Evolutionary conservation across 2,113 vertebrate genomes (phyloP).

Genomic region (Ochotona princeps): DNA sequence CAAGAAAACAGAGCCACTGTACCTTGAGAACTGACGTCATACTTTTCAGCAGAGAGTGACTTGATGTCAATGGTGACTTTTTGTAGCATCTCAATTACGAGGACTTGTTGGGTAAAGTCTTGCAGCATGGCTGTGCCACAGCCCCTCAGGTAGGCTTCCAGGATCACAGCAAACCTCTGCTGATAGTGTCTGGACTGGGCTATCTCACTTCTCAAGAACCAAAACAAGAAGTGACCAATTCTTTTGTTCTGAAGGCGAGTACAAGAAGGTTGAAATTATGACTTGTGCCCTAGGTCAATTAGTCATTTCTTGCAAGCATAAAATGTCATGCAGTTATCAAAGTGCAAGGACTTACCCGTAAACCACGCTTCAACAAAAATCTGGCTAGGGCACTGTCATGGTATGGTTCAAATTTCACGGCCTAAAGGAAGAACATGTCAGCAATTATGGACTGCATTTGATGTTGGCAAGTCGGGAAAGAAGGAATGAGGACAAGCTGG

Average conservation of each 20-base stretch:
- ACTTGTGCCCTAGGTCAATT: neutral
- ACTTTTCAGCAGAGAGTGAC: constrained; percentile 95
- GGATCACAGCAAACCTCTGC: constrained; percentile 95
- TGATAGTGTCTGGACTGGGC: constrained; percentile 99
- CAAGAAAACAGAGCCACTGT: constrained; percentile 34
- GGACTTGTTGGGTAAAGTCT: constrained; percentile 95
- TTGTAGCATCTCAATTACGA: constrained; percentile 94
- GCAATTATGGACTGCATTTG: neutral
- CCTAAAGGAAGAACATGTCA: constrained; percentile 84
- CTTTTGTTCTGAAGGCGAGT: constrained; percentile 92
- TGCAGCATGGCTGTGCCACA: constrained; percentile 96
- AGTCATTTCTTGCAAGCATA: neutral
- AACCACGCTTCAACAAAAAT: constrained; percentile 95
- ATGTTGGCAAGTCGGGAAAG: neutral
- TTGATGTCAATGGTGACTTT: constrained; percentile 97
- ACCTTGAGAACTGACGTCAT: constrained; percentile 97
- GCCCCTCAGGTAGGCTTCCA: constrained; percentile 96
- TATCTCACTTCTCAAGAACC: constrained; percentile 99
- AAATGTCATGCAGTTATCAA: neutral
- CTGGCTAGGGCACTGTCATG: constrained; percentile 97
- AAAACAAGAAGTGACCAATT: constrained; percentile 98
- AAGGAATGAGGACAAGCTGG: neutral
- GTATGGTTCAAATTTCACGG: constrained; percentile 99
- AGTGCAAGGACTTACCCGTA: constrained; percentile 90
- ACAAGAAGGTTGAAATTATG: constrained; percentile 71